Percentiles rank a stretch among this genome's conserved stretches.
These are phyloP conservation scores for Aphelenchoides besseyi DNA, from an alignment of 1,140 invertebrate genomes.

Conservation along the genomic window DNA sequence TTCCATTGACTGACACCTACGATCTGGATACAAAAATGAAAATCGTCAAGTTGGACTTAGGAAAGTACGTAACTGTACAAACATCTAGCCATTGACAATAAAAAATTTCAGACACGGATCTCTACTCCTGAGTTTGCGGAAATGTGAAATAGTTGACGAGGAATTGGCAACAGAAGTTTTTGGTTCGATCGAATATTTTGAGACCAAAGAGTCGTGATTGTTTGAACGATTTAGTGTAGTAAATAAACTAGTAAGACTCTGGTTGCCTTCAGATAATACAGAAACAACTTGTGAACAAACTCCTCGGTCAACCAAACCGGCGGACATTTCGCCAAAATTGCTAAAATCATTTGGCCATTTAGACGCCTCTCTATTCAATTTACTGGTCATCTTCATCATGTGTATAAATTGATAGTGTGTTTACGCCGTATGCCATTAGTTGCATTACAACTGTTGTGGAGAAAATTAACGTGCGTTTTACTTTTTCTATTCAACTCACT, in stretches of 20 bases:
- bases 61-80: conserved; percentile 9
- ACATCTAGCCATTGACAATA: background rate
- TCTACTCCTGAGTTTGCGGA: background rate
- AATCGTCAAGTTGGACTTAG: conserved; percentile 1
- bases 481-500: no score
- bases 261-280: no score
- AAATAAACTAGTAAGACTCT: no score
- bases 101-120: conserved; percentile 2
- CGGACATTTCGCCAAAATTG: background rate
- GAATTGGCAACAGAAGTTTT: conserved; percentile 2
- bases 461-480: background rate
- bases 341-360: background rate
- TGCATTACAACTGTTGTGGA: background rate
- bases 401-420: background rate
- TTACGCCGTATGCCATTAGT: background rate
- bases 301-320: no score
- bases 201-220: background rate
- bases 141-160: conserved; percentile 14
- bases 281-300: no score
- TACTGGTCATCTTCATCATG: background rate
- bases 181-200: background rate
- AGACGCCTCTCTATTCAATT: background rate
- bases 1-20: conserved; percentile 19
- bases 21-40: background rate
- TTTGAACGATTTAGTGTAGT: background rate